Evolutionary conservation across 2,113 vertebrate genomes (phyloP), one percentile per base, ranked within the genome.

Genomic region (Strix aluco): DNA sequence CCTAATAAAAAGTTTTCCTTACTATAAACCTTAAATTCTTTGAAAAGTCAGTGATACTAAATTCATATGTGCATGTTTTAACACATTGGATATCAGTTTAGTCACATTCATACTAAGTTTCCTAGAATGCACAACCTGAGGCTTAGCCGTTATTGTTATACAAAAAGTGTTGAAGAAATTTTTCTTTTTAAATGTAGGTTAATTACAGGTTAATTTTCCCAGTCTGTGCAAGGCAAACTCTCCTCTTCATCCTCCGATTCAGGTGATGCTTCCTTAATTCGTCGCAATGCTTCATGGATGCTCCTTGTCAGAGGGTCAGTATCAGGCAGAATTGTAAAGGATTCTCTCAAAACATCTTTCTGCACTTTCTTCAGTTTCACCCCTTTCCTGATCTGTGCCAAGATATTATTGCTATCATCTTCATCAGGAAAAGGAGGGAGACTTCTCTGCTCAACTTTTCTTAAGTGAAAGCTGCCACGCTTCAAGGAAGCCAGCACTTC

Each of bases 241-340:
- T 99, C 99, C 15, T 99, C 99, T 97, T 99, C 99, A 2, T 99
- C 99, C 91, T 99, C 99, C 0, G 99, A 99, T 89, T 99, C 99
- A 1, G 99, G 99, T 3, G 99, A 99, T 0, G 99, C 99, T 97
- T 99, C 99, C 84, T 99, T 99, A 97, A 99, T 99, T 86, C 99
- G 98, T 79, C 99, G 97, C 96, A 99, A 98, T 11, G 99, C 99
- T 97, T 99, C 99, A 90, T 99, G 99, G 98, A 99, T 99, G 98
- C 99, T 99, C 94, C 99, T 99, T 34, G 99, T 99, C 86, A 99
- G 98, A 36, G 99, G 99, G 96, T 99, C 99, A 15, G 99, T 97
- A 91, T 99, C 98, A 20, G 98, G 97, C 95, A 99, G 98, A 88
- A 98, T 97, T 62, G 98, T 98, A 97, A 98, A 98, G 71, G 98